phyloP scores from a whole-genome alignment of 2,888 invertebrate genomes.

The Drosophila pullipes region DNA sequence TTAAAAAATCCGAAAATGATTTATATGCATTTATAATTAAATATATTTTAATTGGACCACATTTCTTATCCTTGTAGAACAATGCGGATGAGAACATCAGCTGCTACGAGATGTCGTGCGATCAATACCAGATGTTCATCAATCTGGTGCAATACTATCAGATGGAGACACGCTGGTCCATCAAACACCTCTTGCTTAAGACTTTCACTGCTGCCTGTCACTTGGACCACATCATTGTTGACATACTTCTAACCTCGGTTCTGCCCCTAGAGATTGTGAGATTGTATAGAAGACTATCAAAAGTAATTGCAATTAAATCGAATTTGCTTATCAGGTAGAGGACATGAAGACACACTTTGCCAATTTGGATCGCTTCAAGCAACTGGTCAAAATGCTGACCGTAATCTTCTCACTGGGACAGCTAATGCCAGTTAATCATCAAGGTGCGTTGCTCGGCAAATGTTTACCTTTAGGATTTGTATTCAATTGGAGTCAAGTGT shows the following conservation, averaged over 20 bases:
- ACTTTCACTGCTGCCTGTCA: slow-evolving; percentile 95
- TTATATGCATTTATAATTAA: not conserved
- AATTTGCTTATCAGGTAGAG: slow-evolving; percentile 85
- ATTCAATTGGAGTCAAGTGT: not conserved
- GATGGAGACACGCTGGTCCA: slow-evolving; percentile 96
- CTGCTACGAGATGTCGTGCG: slow-evolving; percentile 92
- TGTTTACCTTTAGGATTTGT: not conserved
- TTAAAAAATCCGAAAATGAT: not conserved
- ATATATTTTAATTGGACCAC: not conserved
- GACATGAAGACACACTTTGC: slow-evolving; percentile 92
- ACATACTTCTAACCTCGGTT: slow-evolving; percentile 93
- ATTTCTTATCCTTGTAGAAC: slow-evolving; percentile 87
- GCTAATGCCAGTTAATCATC: slow-evolving; percentile 94
- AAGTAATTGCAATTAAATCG: not conserved
- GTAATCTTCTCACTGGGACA: slow-evolving; percentile 97
- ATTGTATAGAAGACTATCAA: not conserved
- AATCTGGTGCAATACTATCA: slow-evolving; percentile 97
- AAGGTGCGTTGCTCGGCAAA: slow-evolving; percentile 87
- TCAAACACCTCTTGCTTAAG: slow-evolving; percentile 92
- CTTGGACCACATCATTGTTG: slow-evolving; percentile 92
- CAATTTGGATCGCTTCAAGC: slow-evolving; percentile 92
- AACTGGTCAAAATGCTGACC: slow-evolving; percentile 93
- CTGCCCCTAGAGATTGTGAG: slow-evolving; percentile 96
- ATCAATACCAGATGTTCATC: slow-evolving; percentile 93
- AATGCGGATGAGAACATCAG: slow-evolving; percentile 96